Conservation (phyloP, 2,113 vertebrate genomes). For the Hyperopisus bebe region DNA sequence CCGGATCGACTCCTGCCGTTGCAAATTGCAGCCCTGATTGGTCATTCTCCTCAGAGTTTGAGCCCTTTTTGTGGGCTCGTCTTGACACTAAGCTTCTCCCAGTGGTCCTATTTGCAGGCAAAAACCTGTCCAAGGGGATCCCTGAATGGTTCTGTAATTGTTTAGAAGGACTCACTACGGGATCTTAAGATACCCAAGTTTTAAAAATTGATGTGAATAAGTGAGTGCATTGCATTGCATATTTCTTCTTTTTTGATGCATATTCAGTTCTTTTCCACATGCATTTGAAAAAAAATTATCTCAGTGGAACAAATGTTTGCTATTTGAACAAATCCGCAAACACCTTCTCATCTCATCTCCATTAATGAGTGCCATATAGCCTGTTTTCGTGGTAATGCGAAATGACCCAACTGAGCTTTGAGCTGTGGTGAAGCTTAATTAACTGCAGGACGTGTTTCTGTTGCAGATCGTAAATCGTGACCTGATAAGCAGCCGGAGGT, state of each 20-base stretch:
- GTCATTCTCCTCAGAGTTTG: background rate
- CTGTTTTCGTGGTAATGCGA: background rate
- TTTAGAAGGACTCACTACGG: background rate
- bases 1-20: background rate
- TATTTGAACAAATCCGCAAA: background rate
- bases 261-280: background rate
- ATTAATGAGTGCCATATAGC: background rate
- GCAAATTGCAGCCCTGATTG: background rate
- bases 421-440: background rate
- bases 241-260: background rate
- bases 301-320: background rate
- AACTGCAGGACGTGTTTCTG: background rate
- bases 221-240: background rate
- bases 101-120: background rate
- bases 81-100: background rate
- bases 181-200: background rate
- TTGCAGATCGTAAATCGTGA: background rate
- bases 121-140: background rate
- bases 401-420: background rate
- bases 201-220: background rate
- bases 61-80: background rate
- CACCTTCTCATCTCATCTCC: background rate
- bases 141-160: background rate
- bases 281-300: background rate
- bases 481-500: constrained; percentile 8